Percentiles rank a stretch among this genome's conserved stretches.
phyloP scores from a whole-genome alignment of 2,797 vertebrate genomes.

The Agapornis canus region DNA sequence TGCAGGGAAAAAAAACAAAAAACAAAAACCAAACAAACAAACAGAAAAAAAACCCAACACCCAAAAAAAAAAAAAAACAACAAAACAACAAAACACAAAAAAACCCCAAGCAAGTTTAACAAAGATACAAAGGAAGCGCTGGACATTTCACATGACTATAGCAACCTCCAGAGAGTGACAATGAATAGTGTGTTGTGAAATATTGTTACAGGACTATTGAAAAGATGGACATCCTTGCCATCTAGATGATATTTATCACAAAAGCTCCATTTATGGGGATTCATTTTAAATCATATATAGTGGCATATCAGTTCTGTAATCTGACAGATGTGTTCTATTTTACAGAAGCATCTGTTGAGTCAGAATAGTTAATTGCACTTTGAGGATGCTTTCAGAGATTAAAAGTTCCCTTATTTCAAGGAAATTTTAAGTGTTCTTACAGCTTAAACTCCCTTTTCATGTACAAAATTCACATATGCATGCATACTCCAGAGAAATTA shows the following conservation, averaged over 20 bases:
- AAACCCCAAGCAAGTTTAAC: not conserved
- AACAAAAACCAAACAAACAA: too few species aligned
- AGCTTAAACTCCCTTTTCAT: constrained; percentile 12
- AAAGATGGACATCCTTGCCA: not conserved
- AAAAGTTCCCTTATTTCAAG: constrained; percentile 39
- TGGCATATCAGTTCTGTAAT: not conserved
- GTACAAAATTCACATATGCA: constrained; percentile 25
- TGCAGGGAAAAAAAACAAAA: not conserved
- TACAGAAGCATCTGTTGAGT: constrained; percentile 55
- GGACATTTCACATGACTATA: not conserved
- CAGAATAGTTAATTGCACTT: constrained; percentile 44
- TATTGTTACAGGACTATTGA: not conserved
- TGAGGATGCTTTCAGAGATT: constrained; percentile 41
- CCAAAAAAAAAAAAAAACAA: too few species aligned
- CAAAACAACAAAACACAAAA: too few species aligned
- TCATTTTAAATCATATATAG: constrained; percentile 1
- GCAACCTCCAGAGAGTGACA: not conserved
- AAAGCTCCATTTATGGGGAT: not conserved
- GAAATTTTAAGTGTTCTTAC: constrained; percentile 34
- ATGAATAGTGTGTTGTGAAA: not conserved
- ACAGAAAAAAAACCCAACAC: not conserved
- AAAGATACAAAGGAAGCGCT: not conserved
- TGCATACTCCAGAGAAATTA: not conserved
- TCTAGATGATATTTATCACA: not conserved
- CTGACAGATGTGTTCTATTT: constrained; percentile 38